Percentiles rank a stretch among this genome's conserved stretches.
Evolutionary conservation across 2,888 invertebrate genomes (phyloP).

Genomic region (Aethes cnicana): DNA sequence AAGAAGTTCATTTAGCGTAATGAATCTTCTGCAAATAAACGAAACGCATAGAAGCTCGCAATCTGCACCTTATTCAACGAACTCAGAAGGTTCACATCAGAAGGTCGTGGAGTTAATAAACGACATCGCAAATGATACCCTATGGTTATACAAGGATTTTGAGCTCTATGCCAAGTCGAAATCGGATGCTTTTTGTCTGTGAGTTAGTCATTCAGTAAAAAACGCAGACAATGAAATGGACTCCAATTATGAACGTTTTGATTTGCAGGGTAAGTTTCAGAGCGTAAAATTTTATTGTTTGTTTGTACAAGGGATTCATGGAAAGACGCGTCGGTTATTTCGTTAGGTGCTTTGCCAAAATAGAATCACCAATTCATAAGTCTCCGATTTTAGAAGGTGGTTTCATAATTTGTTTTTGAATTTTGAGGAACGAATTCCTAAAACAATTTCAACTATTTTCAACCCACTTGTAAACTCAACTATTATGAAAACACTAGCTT

Average conservation of each 20-base stretch:
- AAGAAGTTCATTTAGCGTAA: conserved; percentile 21
- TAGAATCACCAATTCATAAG: no score
- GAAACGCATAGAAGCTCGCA: not conserved
- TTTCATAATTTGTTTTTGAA: no score
- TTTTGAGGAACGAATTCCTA: no score
- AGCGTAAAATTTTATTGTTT: conserved; percentile 13
- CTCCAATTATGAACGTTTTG: conserved; percentile 25
- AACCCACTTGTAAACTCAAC: no score
- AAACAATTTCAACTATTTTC: no score
- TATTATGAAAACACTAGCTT: no score
- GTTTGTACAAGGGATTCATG: conserved; percentile 4
- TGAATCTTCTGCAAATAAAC: conserved; percentile 12
- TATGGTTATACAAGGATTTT: not conserved
- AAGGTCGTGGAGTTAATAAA: conserved; percentile 1
- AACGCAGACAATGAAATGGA: conserved; percentile 19
- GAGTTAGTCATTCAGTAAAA: conserved; percentile 1
- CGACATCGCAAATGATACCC: not conserved
- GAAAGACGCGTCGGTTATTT: not conserved
- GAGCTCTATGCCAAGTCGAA: not conserved
- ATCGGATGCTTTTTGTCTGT: not conserved
- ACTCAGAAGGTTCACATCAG: not conserved
- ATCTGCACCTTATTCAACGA: not conserved
- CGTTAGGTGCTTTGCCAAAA: not conserved
- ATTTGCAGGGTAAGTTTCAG: conserved; percentile 18
- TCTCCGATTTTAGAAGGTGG: not conserved